Conservation (phyloP, 2,113 vertebrate genomes). For the Archocentrus centrarchus region DNA sequence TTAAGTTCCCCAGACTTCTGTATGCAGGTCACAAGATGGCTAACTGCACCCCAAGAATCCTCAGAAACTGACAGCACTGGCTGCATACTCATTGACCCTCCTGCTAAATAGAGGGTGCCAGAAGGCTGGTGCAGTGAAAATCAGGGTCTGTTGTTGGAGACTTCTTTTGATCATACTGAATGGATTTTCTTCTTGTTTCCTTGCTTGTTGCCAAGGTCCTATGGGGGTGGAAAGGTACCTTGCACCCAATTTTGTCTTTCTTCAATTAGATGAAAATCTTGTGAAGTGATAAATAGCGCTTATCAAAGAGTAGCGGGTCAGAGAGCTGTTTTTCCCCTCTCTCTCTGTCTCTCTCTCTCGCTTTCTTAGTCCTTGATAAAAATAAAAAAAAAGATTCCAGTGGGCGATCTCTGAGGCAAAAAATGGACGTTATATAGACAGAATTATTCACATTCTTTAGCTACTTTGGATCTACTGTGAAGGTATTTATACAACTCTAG, state of each 20-base stretch:
- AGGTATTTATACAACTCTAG: constrained; percentile 50
- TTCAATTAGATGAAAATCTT: constrained; percentile 44
- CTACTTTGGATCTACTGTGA: constrained; percentile 33
- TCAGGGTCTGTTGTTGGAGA: not conserved
- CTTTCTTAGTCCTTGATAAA: constrained; percentile 1
- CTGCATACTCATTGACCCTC: constrained; percentile 38
- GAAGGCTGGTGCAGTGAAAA: constrained; percentile 25
- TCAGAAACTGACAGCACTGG: constrained; percentile 8
- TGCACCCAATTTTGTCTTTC: constrained; percentile 45
- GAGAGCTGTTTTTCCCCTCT: not conserved
- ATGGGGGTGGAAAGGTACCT: constrained; percentile 12
- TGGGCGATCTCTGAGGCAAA: constrained; percentile 7
- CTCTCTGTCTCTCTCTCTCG: not conserved
- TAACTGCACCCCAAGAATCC: constrained; percentile 20
- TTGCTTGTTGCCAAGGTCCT: constrained; percentile 34
- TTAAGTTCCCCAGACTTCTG: constrained; percentile 21
- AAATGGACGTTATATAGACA: constrained; percentile 12
- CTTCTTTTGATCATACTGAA: constrained; percentile 58
- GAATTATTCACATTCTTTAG: constrained; percentile 42
- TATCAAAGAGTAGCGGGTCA: constrained; percentile 34
- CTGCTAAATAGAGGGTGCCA: constrained; percentile 35
- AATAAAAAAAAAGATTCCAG: not conserved
- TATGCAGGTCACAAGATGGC: constrained; percentile 30
- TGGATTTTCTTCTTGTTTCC: constrained; percentile 29
- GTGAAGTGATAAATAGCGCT: constrained; percentile 44